Base-by-base conservation (phyloP, 2,113 vertebrate genomes). In the Cinclus cinclus region DNA sequence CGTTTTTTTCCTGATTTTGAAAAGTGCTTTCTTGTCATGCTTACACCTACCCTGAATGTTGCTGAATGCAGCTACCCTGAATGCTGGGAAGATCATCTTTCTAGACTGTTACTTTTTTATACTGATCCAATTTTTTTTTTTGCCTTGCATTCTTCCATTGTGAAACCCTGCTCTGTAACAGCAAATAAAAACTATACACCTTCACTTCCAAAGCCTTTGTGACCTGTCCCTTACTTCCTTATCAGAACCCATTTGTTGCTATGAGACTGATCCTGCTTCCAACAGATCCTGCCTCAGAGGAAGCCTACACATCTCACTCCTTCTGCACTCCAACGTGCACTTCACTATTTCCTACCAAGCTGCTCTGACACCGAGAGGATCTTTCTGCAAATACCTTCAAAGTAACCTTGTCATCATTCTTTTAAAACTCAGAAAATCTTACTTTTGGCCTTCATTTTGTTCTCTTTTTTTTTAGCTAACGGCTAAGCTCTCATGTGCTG, bases 241-340 rank as follows among this genome's bases (percentile, higher is more conserved):
- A 71, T 89, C 69, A 84, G 35, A 83, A 93, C 11, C 41, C 37
- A 86, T 89, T 82, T 84, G 62, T 89, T 94, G 69, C 83, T 80
- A 63, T 35, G 35, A 92, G 50, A 87, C 47, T 44, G 85, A 88
- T 64, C 53, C 84, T 81, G 83, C 42, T 83, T 85, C 82, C 3
- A 0, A 85, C 41, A 82, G 71, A 83, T 68, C 49, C 55, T 79
- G 67, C 70, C 70, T 71, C 41, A 21, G 4, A 31, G 24, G 42
- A 76, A 94, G 92, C 59, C 71, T 96, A 79, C 50, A 83, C 2
- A 1, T 55, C 55, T 74, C 80, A 44, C 46, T 80, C 49, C n/a
- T 92, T 62, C 62, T 22, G 62, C 30, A 74, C 73, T 78, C 30
- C 65, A 50, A 0, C 0, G 1, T 18, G 33, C 35, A 79, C 49